Evolutionary conservation across 2,113 vertebrate species (phyloP), one percentile per base, ranked within the genome.

Genomic region (Dasypus novemcinctus): DNA sequence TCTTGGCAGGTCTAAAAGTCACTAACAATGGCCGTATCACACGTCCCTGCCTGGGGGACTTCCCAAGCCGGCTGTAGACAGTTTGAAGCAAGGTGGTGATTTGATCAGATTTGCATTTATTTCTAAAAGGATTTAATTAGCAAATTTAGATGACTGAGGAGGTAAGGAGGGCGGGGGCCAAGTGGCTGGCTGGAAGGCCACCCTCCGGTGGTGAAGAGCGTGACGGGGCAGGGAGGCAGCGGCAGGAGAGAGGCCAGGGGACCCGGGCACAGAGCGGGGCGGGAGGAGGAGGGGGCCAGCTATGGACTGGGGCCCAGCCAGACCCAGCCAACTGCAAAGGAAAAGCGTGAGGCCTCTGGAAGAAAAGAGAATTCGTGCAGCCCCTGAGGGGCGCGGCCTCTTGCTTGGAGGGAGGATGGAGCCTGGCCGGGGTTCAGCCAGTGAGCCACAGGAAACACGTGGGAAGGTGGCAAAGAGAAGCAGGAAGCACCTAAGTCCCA

Each of bases 211-310:
- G 66, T 25, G n/a, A n/a, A n/a, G n/a, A n/a, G n/a, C n/a, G n/a
- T n/a, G n/a, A n/a, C 29, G 9, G 18, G 54, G 17, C 1, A 2
- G 29, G 1, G 63, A 23, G 9, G 17, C n/a, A 41, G n/a, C 18
- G 20, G 75, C 75, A 78, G 27, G 27, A 46, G 1, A 41, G 38
- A 17, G 29, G 36, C 10, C 1, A 0, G 54, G 13, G 3, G 59
- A 13, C 7, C 25, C 15, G 0, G 43, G 61, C 52, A 33, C 17
- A 20, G 29, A 43, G 25, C 36, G 49, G n/a, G 27, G 31, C 27
- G 11, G 17, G 29, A 38, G 3, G 31, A 41, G 23, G 2, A 38
- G 49, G 43, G 31, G 20, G 1, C 21, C 25, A 1, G 4, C 1
- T 10, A n/a, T 9, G 18, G 66, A 64, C 71, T 75, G 4, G 41